Base-by-base conservation (phyloP, 2,797 vertebrate genomes). In the Artibeus lituratus region DNA sequence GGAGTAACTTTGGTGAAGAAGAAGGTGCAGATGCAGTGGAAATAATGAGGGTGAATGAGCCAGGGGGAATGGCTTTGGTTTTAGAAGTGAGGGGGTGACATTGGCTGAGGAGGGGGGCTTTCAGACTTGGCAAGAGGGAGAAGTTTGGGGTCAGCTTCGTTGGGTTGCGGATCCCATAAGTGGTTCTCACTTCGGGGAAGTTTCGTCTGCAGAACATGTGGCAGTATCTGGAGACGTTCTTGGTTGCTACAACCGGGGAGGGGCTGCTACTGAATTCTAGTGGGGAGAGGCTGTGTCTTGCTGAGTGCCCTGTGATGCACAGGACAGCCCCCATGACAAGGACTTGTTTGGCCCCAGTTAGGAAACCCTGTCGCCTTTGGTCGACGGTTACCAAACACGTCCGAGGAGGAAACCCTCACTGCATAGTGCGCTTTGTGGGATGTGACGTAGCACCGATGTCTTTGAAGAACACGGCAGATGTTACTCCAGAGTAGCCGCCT, bases 241-340 rank as follows among this genome's bases (percentile, higher is more conserved):
- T 22, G 51, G 14, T 10, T 21, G 32, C 92, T 32, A 24, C 9
- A 21, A 0, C 53, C 14, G 65, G 42, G n/a, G 62, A 69, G 12
- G 16, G 35, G 15, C 22, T 26, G 1, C 26, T 22, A 1, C 16
- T 10, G 59, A 86, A 2, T 2, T n/a, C 49, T 24, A 5, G 26
- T 15, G 55, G 47, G 15, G 67, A 3, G 62, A 84, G 19, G 55
- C 76, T 19, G 22, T n/a, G 21, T 22, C 39, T 35, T 44, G 24
- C 57, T 2, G 2, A 47, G 35, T 4, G 2, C 15, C 19, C 22
- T 26, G 0, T 11, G 4, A 0, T 10, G 4, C 49, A 5, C 4
- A 10, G 67, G 42, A 10, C 32, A 1, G 35, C 32, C 12, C n/a
- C 35, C 7, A 0, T 21, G 12, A 16, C 42, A 15, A 29, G 22